phyloP scores from a whole-genome alignment of 2,888 invertebrate species.

The Aleiodes testaceus region DNA sequence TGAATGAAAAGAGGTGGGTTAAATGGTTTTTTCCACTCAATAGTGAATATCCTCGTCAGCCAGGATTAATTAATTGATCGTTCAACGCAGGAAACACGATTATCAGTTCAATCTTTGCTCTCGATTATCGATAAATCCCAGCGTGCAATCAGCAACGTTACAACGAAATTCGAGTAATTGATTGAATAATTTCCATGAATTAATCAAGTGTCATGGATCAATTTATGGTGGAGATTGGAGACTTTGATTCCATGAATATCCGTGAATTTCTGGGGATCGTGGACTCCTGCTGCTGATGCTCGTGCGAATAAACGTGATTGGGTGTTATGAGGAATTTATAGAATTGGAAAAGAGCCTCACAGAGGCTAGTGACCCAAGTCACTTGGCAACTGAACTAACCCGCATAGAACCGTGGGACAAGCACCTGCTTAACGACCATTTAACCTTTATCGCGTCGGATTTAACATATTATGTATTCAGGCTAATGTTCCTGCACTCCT shows the following conservation, averaged over 20 bases:
- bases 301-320: no score
- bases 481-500: neutral
- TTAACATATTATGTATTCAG: neutral
- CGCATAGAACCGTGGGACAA: neutral
- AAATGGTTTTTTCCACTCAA: slow-evolving; percentile 37
- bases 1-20: neutral
- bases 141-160: neutral
- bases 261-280: no score
- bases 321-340: neutral
- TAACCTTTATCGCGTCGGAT: slow-evolving; percentile 3
- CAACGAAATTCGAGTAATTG: neutral
- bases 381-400: slow-evolving; percentile 18
- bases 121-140: slow-evolving; percentile 16
- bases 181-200: slow-evolving; percentile 1
- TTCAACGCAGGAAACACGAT: slow-evolving; percentile 25
- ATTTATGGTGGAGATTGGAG: no score
- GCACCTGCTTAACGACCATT: slow-evolving; percentile 3
- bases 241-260: no score
- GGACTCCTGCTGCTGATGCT: no score
- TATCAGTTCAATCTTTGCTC: slow-evolving; percentile 28
- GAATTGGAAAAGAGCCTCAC: neutral
- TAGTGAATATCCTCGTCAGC: slow-evolving; percentile 20
- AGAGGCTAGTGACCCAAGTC: slow-evolving; percentile 16
- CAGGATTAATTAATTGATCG: slow-evolving; percentile 22
- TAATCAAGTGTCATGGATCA: no score